Evolutionary conservation across 2,888 invertebrate genomes (phyloP).

Genomic region (Rotaria sp.): DNA sequence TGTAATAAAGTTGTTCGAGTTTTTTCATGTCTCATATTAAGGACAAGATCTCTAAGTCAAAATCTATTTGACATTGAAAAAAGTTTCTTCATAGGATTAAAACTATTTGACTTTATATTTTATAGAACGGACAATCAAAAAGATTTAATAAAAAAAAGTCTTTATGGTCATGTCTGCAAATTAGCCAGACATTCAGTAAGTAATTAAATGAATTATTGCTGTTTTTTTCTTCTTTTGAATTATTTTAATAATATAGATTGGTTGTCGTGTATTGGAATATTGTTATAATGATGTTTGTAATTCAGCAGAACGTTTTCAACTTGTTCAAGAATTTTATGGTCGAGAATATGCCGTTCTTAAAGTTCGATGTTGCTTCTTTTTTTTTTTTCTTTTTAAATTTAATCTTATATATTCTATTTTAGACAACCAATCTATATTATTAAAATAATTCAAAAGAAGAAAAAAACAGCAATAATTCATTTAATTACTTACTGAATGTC

Average conservation of each 20-base stretch:
- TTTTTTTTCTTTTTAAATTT: too few species aligned
- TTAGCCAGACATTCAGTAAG: slow-evolving; percentile 66
- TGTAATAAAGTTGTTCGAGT: too few species aligned
- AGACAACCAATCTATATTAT: slow-evolving; percentile 43
- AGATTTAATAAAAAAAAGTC: slow-evolving; percentile 46
- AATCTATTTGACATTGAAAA: too few species aligned
- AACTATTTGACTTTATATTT: slow-evolving; percentile 14
- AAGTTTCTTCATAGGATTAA: neutral
- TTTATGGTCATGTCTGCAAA: slow-evolving; percentile 59
- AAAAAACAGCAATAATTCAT: neutral
- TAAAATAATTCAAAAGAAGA: slow-evolving; percentile 20
- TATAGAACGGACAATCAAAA: slow-evolving; percentile 48
- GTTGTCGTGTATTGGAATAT: slow-evolving; percentile 73
- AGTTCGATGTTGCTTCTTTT: neutral
- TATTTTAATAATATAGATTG: slow-evolving; percentile 53
- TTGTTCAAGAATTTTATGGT: slow-evolving; percentile 86
- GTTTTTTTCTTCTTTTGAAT: slow-evolving; percentile 6
- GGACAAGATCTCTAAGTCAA: too few species aligned
- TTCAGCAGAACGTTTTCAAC: slow-evolving; percentile 66
- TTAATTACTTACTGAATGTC: slow-evolving; percentile 61
- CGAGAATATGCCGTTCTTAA: slow-evolving; percentile 63
- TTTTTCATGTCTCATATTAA: too few species aligned
- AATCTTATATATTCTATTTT: neutral
- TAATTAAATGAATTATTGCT: neutral
- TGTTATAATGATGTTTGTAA: slow-evolving; percentile 74